Percentiles rank a stretch among this genome's conserved stretches.
These are phyloP conservation scores for Bombylius discolor DNA, from an alignment of 2,888 invertebrate species.

Conservation along the genomic window DNA sequence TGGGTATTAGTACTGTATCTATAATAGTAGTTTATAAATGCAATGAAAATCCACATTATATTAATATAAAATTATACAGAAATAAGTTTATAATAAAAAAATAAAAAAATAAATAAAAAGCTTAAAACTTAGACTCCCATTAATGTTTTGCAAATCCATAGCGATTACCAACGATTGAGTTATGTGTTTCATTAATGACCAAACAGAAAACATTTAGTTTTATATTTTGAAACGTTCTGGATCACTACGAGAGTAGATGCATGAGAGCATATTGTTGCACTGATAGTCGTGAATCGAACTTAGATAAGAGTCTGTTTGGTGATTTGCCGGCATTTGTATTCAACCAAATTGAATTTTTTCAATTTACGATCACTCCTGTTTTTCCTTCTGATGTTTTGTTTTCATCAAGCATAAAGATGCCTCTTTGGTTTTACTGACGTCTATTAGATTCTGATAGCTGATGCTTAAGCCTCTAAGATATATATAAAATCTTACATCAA, in stretches of 20 bases:
- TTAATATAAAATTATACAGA: no score
- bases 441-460: no score
- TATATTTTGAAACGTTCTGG: conserved; percentile 4
- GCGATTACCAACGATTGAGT: conserved; percentile 14
- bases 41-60: no score
- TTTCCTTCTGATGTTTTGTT: background rate
- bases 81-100: no score
- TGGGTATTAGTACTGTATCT: no score
- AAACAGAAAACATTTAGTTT: conserved; percentile 14
- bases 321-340: conserved; percentile 14
- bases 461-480: no score
- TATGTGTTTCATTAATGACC: conserved; percentile 16
- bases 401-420: no score
- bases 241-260: background rate
- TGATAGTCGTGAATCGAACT: conserved; percentile 12
- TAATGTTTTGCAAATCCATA: background rate
- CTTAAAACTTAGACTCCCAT: conserved; percentile 5
- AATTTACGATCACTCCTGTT: conserved; percentile 8
- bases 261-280: conserved; percentile 11
- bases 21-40: no score
- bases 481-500: no score
- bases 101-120: no score
- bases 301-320: conserved; percentile 7
- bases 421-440: no score
- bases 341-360: conserved; percentile 14